Percentiles rank a stretch among this genome's conserved stretches.
Evolutionary conservation across 2,113 vertebrate species (phyloP).

Genomic region (Zingel zingel): DNA sequence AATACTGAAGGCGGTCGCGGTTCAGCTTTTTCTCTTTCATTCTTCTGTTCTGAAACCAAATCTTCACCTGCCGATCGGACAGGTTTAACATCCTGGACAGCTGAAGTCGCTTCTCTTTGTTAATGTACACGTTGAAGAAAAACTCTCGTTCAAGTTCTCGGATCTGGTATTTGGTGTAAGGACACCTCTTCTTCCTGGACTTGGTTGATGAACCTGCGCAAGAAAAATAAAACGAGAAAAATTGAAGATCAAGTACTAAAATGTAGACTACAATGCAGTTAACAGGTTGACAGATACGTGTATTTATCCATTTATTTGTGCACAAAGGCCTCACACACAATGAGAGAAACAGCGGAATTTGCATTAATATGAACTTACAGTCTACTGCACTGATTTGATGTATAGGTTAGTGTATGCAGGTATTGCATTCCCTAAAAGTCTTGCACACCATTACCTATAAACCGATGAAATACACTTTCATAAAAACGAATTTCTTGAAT

Average conservation of each 20-base stretch:
- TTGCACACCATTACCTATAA: neutral
- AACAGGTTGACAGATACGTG: constrained; percentile 1
- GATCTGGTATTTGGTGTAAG: constrained; percentile 99
- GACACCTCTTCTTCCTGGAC: constrained; percentile 98
- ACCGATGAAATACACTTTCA: neutral
- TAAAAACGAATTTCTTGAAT: neutral
- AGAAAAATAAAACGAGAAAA: neutral
- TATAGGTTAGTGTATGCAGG: neutral
- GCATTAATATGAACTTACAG: constrained; percentile 14
- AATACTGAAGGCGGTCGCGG: constrained; percentile 98
- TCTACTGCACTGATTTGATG: neutral
- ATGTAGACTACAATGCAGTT: neutral
- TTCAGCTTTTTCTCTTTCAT: constrained; percentile 99
- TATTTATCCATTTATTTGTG: neutral
- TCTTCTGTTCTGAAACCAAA: constrained; percentile 99
- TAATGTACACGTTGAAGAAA: constrained; percentile 99
- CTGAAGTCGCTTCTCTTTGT: constrained; percentile 99
- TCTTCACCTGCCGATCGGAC: constrained; percentile 99
- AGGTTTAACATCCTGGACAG: constrained; percentile 98
- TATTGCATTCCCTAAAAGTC: neutral
- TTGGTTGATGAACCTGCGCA: constrained; percentile 89
- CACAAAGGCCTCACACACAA: constrained; percentile 24
- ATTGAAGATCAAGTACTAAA: neutral
- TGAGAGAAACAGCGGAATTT: constrained; percentile 5
- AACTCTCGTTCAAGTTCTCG: constrained; percentile 99